These are phyloP conservation scores for Lasioglossum pauxillum DNA, from an alignment of 2,888 invertebrate species.

Conservation along the genomic window DNA sequence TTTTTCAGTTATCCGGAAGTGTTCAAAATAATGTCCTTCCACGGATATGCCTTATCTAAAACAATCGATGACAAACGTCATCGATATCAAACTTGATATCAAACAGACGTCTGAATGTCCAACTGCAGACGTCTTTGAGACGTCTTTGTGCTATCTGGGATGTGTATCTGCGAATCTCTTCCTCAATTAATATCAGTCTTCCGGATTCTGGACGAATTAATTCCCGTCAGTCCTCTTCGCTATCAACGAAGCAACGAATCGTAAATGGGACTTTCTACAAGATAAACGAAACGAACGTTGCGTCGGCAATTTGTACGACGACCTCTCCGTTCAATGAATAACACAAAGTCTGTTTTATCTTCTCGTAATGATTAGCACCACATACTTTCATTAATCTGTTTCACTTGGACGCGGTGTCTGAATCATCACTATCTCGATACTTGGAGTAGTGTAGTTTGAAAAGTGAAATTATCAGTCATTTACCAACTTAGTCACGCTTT, in stretches of 20 bases:
- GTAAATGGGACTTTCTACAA: slow-evolving; percentile 4
- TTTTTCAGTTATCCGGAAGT: too few species aligned
- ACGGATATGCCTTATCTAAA: too few species aligned
- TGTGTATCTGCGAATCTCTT: background rate
- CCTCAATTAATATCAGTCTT: background rate
- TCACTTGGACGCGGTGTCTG: background rate
- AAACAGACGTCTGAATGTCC: too few species aligned
- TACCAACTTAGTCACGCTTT: slow-evolving; percentile 21
- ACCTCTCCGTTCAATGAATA: background rate
- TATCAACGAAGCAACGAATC: background rate
- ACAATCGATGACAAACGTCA: too few species aligned
- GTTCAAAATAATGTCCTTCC: too few species aligned
- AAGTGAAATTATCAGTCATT: slow-evolving; percentile 15
- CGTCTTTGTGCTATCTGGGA: too few species aligned
- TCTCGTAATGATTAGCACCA: background rate
- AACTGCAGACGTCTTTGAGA: too few species aligned
- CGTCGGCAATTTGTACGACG: background rate
- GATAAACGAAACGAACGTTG: background rate
- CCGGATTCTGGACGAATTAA: background rate
- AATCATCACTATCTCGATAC: background rate
- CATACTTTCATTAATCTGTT: background rate
- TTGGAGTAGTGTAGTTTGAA: background rate
- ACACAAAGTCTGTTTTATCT: background rate
- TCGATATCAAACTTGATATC: too few species aligned
- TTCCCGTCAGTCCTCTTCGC: background rate